Evolutionary conservation across 2,888 invertebrate species (phyloP).

Genomic region (Cataglyphis albicans): DNA sequence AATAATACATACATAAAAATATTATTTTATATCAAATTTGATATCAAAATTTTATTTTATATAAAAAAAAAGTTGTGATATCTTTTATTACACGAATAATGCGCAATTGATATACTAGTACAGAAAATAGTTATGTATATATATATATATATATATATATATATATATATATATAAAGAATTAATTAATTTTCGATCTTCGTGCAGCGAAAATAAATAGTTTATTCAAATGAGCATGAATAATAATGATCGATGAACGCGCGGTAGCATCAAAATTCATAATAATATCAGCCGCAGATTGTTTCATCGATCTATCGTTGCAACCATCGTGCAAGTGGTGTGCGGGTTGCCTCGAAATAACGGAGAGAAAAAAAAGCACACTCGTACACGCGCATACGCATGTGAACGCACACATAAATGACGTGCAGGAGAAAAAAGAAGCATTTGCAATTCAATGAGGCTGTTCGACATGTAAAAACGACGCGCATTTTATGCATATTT

Average conservation of each 20-base stretch:
- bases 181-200: slow-evolving; percentile 6
- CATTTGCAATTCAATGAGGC: slow-evolving; percentile 53
- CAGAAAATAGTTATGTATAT: not conserved
- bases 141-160: too few species aligned
- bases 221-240: slow-evolving; percentile 32
- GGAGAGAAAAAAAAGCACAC: slow-evolving; percentile 2
- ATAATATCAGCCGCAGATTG: slow-evolving; percentile 16
- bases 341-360: slow-evolving; percentile 17
- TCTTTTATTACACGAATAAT: not conserved
- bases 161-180: not conserved
- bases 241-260: slow-evolving; percentile 31
- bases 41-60: not conserved
- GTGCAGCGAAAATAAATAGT: slow-evolving; percentile 15
- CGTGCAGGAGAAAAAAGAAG: slow-evolving; percentile 2
- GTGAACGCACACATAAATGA: slow-evolving; percentile 1
- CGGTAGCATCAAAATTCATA: slow-evolving; percentile 30
- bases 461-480: slow-evolving; percentile 28
- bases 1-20: not conserved
- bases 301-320: slow-evolving; percentile 26
- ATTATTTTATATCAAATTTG: not conserved
- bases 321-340: not conserved
- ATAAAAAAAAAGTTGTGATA: not conserved
- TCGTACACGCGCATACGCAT: not conserved
- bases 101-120: not conserved
- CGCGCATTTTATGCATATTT: slow-evolving; percentile 35